Base-by-base conservation (phyloP, 2,797 vertebrate species). In the Picus viridis region DNA sequence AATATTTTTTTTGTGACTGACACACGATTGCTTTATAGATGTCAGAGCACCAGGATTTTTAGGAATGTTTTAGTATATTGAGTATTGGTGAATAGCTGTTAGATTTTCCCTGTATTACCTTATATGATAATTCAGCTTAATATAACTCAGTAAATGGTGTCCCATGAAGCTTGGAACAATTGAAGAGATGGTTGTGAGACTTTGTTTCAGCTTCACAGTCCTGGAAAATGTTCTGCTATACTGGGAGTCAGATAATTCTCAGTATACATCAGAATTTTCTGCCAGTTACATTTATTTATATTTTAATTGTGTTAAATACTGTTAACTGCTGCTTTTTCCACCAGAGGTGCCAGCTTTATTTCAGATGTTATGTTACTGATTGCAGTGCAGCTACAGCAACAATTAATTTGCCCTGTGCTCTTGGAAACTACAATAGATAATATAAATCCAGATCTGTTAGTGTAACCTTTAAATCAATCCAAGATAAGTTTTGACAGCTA, bases 301-400 rank as follows among this genome's bases (percentile, higher is more conserved):
- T 94, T 94, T 86, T 83, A 82, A 83, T 87, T 92, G 34, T 87
- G 43, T 92, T 94, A 85, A 95, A 61, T 86, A 68, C 51, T 1
- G 2, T 88, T 75, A 58, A 0, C 1, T 92, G 89, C 70, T 73
- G 70, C 43, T 88, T 89, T 90, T 93, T 95, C 92, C 87, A 91
- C 58, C 16, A 7, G 0, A 64, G 32, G 30, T 88, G 70, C 86
- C 94, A 94, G 83, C 92, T 47, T 51, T 92, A 64, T 92, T 95
- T 96, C 89, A 93, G 73, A 94, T 89, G 65, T 83, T 70, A 65
- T 53, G 74, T 91, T 93, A 94, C 27, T 91, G 91, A 94, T 87
- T 94, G 47, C 43, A 51, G 24, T 95, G 56, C 76, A 76, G 45
- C 81, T 83, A 80, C n/a, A 83, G 62, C 32, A 90, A 90, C 41